Evolutionary conservation across 2,797 vertebrate genomes (phyloP).

Genomic region (Cottoperca gobio): DNA sequence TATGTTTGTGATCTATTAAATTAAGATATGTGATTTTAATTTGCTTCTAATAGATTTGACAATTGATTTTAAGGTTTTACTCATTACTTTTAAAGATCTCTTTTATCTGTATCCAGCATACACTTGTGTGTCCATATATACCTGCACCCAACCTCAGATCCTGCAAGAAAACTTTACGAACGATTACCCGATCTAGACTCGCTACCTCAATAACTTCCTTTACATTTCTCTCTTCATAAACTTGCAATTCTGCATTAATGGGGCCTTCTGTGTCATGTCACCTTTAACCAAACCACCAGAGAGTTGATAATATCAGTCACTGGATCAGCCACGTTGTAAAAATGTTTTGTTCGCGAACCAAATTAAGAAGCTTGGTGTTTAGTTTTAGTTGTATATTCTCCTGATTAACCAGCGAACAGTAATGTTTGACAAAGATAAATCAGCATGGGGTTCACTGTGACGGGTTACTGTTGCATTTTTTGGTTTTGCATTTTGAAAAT

Average conservation of each 20-base stretch:
- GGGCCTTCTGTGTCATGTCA: background rate
- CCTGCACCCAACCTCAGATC: background rate
- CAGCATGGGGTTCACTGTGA: background rate
- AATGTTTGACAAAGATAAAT: background rate
- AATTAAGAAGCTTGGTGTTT: background rate
- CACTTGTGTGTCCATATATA: background rate
- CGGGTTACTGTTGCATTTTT: background rate
- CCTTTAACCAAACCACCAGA: background rate
- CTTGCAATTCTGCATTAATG: background rate
- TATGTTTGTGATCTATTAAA: background rate
- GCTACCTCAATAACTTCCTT: background rate
- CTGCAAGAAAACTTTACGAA: background rate
- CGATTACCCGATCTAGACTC: background rate
- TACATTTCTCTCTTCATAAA: background rate
- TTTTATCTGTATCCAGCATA: background rate
- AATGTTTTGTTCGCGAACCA: background rate
- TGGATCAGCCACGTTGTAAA: background rate
- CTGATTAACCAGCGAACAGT: background rate
- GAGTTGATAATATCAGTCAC: background rate
- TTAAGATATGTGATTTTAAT: background rate
- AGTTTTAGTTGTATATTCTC: background rate
- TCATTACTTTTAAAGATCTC: background rate
- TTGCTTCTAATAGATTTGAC: background rate
- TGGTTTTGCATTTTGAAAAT: conserved; percentile 2
- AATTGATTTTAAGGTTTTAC: background rate